Evolutionary conservation across 1,140 invertebrate species (phyloP), one percentile per base, ranked within the genome.

Genomic region (Drosophila tropicalis): DNA sequence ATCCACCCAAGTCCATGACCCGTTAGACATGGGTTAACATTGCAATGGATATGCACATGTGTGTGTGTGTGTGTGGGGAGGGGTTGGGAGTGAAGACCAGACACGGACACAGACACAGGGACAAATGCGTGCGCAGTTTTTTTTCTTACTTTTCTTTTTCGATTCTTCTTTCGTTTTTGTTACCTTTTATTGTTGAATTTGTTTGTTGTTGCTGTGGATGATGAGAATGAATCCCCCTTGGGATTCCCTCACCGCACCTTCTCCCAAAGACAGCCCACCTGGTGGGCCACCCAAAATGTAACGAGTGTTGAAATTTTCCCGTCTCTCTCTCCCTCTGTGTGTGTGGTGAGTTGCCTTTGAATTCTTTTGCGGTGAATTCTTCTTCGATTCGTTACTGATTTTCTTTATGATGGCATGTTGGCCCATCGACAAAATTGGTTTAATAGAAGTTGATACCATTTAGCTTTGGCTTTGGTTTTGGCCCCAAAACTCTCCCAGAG

Each of bases 301-400:
- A 58, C 56, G 58, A 73, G 60, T 57, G 81, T 85, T 83, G 82
- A 87, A 79, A 68, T 68, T 86, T 87, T 63, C 29, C 29, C 13
- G 65, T 22, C 44, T 40, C 34, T 41, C 40, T 12, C 66, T 40
- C 63, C 55, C n/a, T 60, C 34, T 41, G 13, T 19, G 62, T 56
- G 34, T 57, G 54, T 66, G 44, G 44, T 51, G 44, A 51, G 17
- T 51, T 22, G 9, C 15, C 2, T 51, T 51, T 51, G 4, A 51
- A 51, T 22, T 29, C 44, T 57, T n/a, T 12, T 36, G 40, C 19
- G 67, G 17, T 57, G 40, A 71, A 32, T 47, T 66, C n/a, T 4
- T 13, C 12, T 39, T 13, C 57, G 34, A 25, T 34, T 15, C 25
- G 17, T 25, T 10, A 51, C 32, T 36, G 32, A 39, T 76, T 51